A percentile compares a stretch with the other conserved stretches of the same genome.
These are phyloP conservation scores for Eunapius fragilis DNA, from an alignment of 37 sponge, comb jelly and placozoan species.

Conservation along the genomic window DNA sequence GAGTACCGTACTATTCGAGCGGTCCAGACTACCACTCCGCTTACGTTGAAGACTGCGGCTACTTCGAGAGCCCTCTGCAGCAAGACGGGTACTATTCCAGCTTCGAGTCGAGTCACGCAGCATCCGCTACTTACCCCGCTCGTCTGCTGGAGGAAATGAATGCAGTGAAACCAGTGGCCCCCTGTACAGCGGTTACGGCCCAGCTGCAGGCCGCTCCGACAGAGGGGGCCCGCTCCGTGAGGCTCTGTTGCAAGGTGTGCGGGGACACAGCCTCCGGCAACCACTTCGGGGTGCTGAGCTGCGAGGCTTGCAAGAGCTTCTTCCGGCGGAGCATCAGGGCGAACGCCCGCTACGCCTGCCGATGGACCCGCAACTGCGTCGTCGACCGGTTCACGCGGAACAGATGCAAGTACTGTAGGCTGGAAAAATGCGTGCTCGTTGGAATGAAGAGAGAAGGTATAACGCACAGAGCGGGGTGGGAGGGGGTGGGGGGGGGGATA, in stretches of 20 bases:
- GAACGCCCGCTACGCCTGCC: slow-evolving; percentile 81
- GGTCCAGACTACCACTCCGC: no score
- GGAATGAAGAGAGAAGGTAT: slow-evolving; percentile 97
- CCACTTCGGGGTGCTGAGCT: slow-evolving; percentile 92
- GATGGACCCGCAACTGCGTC: slow-evolving; percentile 76
- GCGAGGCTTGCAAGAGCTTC: slow-evolving; percentile 98
- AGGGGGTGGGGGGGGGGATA: no score
- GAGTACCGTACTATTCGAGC: no score
- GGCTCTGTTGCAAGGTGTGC: slow-evolving; percentile 83
- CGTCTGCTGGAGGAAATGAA: neutral
- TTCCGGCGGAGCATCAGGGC: slow-evolving; percentile 88
- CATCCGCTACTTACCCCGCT: no score
- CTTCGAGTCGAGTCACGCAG: no score
- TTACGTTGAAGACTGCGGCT: no score
- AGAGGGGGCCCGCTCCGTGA: neutral
- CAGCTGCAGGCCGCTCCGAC: slow-evolving; percentile 8
- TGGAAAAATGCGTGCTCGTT: slow-evolving; percentile 80
- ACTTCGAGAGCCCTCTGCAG: no score
- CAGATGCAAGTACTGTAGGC: slow-evolving; percentile 93
- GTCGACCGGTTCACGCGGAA: slow-evolving; percentile 91
- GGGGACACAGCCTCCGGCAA: slow-evolving; percentile 91
- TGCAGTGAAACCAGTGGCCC: no score
- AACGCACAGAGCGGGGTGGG: no score
- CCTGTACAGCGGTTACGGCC: no score
- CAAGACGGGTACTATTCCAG: no score